These are phyloP conservation scores for Lasioglossum malachurum DNA, from an alignment of 2,888 invertebrate genomes.

Conservation along the genomic window DNA sequence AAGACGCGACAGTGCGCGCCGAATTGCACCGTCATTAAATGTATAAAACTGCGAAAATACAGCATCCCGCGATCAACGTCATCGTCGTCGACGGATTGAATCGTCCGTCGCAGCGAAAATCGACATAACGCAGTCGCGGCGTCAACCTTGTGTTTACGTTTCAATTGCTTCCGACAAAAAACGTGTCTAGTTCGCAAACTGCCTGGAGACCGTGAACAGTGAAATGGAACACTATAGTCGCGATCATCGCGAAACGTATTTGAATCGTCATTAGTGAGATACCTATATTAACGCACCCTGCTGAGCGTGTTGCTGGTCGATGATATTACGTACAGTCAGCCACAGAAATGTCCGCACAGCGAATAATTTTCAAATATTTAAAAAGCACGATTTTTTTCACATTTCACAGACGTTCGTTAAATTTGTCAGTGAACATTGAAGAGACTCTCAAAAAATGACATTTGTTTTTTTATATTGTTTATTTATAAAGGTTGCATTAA, in stretches of 20 bases:
- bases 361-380: not conserved
- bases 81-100: conserved; percentile 27
- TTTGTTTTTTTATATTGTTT: too few species aligned
- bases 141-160: conserved; percentile 21
- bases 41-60: conserved; percentile 37
- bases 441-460: not conserved
- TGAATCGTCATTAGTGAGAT: not conserved
- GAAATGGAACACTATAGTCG: not conserved
- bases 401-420: not conserved
- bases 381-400: not conserved
- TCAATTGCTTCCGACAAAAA: conserved; percentile 25
- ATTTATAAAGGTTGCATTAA: too few species aligned
- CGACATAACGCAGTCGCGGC: conserved; percentile 35
- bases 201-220: not conserved
- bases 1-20: not conserved
- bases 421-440: not conserved
- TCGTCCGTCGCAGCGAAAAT: not conserved
- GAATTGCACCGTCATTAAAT: conserved; percentile 47
- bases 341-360: not conserved
- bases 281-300: not conserved
- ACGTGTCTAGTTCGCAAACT: not conserved
- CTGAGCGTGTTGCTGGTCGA: not conserved
- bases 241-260: not conserved
- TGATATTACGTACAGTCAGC: not conserved
- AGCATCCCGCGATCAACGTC: conserved; percentile 11